Percentiles rank a stretch among this genome's conserved stretches.
phyloP scores from a whole-genome alignment of 92 coral and sea anemone genomes.

The Umimayanthus chanpuru region DNA sequence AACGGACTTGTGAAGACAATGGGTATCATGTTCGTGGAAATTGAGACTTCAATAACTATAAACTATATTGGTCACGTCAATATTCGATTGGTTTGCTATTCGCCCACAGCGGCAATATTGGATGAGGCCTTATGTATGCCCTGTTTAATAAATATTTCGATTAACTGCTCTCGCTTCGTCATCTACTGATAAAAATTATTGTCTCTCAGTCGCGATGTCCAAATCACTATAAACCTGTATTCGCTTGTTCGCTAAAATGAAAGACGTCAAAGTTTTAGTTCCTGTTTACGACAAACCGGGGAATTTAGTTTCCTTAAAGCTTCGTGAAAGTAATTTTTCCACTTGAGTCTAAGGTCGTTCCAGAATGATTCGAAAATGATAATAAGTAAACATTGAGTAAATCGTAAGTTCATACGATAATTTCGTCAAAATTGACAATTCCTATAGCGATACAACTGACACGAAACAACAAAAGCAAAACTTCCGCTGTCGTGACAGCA shows the following conservation, averaged over 20 bases:
- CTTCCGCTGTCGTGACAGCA: background rate
- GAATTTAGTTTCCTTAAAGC: background rate
- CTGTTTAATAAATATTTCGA: background rate
- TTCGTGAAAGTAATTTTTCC: background rate
- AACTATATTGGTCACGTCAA: constrained; percentile 39
- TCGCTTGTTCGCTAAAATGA: background rate
- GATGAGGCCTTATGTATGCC: background rate
- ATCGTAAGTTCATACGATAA: background rate
- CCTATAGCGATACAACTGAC: background rate
- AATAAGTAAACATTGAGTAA: background rate
- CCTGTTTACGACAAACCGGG: background rate
- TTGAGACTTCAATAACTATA: background rate
- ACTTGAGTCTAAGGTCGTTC: constrained; percentile 3
- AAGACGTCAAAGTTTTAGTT: background rate
- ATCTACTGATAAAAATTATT: background rate
- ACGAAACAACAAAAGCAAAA: background rate
- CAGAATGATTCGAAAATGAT: background rate
- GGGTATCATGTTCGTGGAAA: background rate
- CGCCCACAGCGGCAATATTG: background rate
- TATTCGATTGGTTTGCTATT: background rate
- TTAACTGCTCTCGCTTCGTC: background rate
- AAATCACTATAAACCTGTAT: too few relatives aligned
- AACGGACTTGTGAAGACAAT: background rate
- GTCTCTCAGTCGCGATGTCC: background rate
- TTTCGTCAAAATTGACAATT: background rate